A percentile compares a stretch with the other conserved stretches of the same genome.
These are phyloP conservation scores for Eilema griseolum DNA, from an alignment of 2,888 invertebrate species.

Conservation along the genomic window DNA sequence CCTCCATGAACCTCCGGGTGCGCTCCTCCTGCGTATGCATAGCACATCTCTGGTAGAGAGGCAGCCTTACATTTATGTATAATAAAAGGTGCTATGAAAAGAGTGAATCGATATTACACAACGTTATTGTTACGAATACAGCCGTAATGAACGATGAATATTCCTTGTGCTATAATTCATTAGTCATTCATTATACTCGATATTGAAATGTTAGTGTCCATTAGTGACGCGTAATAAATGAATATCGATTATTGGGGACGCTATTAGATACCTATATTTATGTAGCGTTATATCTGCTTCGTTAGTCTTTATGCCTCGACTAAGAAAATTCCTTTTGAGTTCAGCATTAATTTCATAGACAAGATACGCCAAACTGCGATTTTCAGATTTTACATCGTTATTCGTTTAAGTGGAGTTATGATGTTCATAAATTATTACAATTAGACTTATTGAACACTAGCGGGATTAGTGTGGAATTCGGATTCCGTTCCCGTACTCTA, in stretches of 20 bases:
- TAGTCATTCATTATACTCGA: constrained; percentile 35
- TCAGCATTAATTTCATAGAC: not conserved
- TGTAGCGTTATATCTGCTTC: constrained; percentile 11
- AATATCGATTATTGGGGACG: constrained; percentile 35
- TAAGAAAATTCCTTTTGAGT: not conserved
- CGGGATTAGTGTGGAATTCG: no score
- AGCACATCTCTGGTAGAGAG: no score
- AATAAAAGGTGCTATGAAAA: constrained; percentile 20
- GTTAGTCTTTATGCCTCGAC: not conserved
- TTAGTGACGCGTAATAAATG: constrained; percentile 41
- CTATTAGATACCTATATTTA: constrained; percentile 23
- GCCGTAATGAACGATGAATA: constrained; percentile 43
- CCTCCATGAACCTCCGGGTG: no score
- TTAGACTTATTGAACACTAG: no score
- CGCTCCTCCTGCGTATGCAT: no score
- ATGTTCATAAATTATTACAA: not conserved
- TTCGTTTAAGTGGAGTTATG: not conserved
- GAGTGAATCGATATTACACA: constrained; percentile 11
- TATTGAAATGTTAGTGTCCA: constrained; percentile 48
- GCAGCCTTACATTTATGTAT: no score
- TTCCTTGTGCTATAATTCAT: constrained; percentile 38
- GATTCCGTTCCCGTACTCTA: no score
- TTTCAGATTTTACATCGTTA: not conserved
- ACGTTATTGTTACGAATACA: constrained; percentile 27
- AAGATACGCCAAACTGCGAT: not conserved